Conservation (phyloP, 64 coral and sea anemone species). For the Montipora foliosa region DNA sequence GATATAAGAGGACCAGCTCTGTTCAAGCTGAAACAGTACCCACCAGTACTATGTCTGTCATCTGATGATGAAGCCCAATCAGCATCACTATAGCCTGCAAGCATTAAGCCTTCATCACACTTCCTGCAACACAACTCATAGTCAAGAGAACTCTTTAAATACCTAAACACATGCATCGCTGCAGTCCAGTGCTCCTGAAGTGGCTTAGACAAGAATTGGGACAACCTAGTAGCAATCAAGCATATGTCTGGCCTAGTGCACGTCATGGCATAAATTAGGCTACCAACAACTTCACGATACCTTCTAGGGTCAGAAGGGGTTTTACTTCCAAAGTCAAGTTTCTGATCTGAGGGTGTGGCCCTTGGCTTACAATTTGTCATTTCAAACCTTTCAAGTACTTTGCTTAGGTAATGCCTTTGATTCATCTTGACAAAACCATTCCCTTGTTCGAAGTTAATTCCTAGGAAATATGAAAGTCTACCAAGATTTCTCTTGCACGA, state of each 20-base stretch:
- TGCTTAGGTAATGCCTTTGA: constrained; percentile 16
- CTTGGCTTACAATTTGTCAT: constrained; percentile 5
- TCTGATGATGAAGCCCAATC: constrained; percentile 51
- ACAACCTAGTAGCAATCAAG: constrained; percentile 29
- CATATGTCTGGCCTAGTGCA: constrained; percentile 13
- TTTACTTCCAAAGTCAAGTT: constrained; percentile 30
- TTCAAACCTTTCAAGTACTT: constrained; percentile 36
- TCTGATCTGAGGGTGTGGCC: constrained; percentile 33
- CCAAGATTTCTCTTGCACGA: too few relatives aligned
- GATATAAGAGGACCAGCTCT: constrained; percentile 42
- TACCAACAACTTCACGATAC: constrained; percentile 31
- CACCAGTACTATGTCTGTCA: constrained; percentile 33
- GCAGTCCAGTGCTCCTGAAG: constrained; percentile 8
- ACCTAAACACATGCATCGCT: constrained; percentile 46
- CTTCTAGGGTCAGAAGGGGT: constrained; percentile 19
- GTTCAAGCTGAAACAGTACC: constrained; percentile 44
- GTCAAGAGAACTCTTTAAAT: constrained; percentile 26
- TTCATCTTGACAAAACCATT: constrained; percentile 55
- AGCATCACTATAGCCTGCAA: constrained; percentile 39
- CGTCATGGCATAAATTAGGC: neutral
- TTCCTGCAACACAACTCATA: constrained; percentile 35
- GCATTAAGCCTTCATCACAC: constrained; percentile 18
- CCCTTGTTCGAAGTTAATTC: constrained; percentile 60
- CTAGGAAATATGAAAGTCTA: too few relatives aligned
- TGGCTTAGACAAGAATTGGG: constrained; percentile 6